Base-by-base conservation (phyloP, 2,888 invertebrate genomes). In the Calephelis perditalis region DNA sequence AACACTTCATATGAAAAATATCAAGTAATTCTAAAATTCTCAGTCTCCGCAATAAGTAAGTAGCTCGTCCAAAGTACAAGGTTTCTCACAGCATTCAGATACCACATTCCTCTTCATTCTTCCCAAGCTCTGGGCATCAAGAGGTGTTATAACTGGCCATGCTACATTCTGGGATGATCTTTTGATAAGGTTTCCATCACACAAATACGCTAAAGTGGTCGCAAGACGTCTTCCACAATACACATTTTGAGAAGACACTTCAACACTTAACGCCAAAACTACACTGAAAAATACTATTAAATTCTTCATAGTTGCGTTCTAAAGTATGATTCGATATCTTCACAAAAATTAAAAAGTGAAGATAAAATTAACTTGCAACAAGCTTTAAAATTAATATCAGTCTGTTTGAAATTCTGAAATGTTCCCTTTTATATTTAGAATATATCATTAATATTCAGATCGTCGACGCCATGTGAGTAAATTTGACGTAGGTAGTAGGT, bases 21-120 rank as follows among this genome's bases (percentile, higher is more conserved):
- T 3, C 40, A 40, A 40, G 40, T 40, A 8, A 40, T 40, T 26
- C 26, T 26, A 2, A 26, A 5, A 35, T 26, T 26, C 49, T 57
- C 36, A 65, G 1, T 57, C 44, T 15, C 49, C 67, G 55, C 78
- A 79, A 63, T 78, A 78, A 6, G 63, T 60, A 7, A 74, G 45
- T 7, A 78, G 66, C 46, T 76, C 74, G 0, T 68, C 62, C 3
- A 72, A 45, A 3, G 71, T 65, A 58, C 78, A 79, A 0, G 76
- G 69, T 11, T 74, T 74, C 6, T 71, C 69, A 60, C 79, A 79
- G 68, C 79, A 79, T 55, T 74, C 71, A 1, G 66, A 69, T 10
- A 67, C 75, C 8, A 76, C 70, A 40, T 72, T 70, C 37, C 75
- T 61, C 62, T 52, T 52, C 52, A 52, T n/a, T 35, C 54, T 54